Evolutionary conservation across 2,888 invertebrate species (phyloP), one percentile per base, ranked within the genome.

Genomic region (Cheilosia vulpina): DNA sequence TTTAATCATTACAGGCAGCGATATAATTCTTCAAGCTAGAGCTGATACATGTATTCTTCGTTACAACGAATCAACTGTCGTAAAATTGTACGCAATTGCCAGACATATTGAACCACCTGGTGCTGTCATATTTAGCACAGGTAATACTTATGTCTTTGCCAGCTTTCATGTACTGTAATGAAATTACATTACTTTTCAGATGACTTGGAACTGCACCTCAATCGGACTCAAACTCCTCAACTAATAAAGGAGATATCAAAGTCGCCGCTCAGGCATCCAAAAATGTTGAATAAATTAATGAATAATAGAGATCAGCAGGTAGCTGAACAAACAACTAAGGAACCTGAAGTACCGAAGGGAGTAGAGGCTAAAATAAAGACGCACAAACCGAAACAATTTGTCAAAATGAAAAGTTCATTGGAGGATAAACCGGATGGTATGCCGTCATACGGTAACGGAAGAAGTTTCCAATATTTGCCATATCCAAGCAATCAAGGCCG

Each of bases 81-180:
- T 95, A 41, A 95, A 94, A 89, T 91, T 96, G 19, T 94, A 94
- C 80, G 96, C 95, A 5, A 92, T 92, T 69, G 91, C 92, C 0
- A 93, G 95, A 77, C 95, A 94, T 87, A 93, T 95, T 60, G 93
- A 94, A 83, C 94, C 95, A 11, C 96, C 96, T n/a, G 96, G 96
- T 31, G 92, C 94, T 60, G 93, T 94, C n/a, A 90, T 97, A 5
- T 96, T 96, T 88, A 94, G 94, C 89, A 96, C 96, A 87, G 94
- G 95, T 95, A 87, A 87, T 53, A 53, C 24, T 9, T 19, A n/a
- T 9, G 2, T 27, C 38, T 11, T 2, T 38, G 13, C 4, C n/a
- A 47, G 15, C 4, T 19, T 24, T 5, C 2, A 27, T 27, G 27
- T 45, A 17, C 2, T 2, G n/a, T n/a, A n/a, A n/a, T n/a, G n/a